Evolutionary conservation across 23 tunicate genomes (phyloP), one percentile per base, ranked within the genome.

Genomic region (Oikopleura vanhoeffeni): DNA sequence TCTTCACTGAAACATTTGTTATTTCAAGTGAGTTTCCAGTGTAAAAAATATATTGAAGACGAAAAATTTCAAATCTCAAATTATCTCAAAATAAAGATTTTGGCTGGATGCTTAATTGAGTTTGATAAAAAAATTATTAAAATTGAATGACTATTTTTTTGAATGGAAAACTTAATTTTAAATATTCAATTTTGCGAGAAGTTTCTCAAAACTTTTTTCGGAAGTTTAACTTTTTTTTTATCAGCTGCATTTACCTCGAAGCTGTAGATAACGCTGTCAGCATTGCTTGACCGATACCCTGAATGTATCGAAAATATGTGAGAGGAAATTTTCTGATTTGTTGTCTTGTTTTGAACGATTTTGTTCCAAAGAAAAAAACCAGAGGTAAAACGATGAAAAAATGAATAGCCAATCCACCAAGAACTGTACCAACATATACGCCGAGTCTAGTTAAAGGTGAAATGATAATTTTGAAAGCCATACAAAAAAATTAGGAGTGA

Each of bases 251-350:
- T 49, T n/a, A 71, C 79, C 79, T 95, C 39, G 98, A 94, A 0
- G 94, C 90, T 1, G 98, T 94, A 0, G 98, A 91, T 58, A 94
- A 67, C 24, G 98, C 98, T 35, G 98, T 94, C 42, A 94, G 85
- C 18, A 90, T 76, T 28, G 98, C 98, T 91, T 94, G 85, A 13
- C 79, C 33, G 35, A 71, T n/a, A 18, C 79, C 79, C 86, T 88
- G 41, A 86, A 75, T 0, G 76, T 86, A n/a, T 88, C 91, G 2
- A 60, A 86, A 36, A 40, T 86, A 89, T 39, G 36, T 76, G 40
- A 89, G 41, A 0, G 91, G 91, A 86, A 71, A 13, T 4, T 42
- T 39, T 0, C 41, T 39, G 57, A 82, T 4, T 77, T 71, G 36
- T 33, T 35, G 34, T 28, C 34, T n/a, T 4, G 0, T 67, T 28